These are phyloP conservation scores for Amphipoea lucens DNA, from an alignment of 2,888 invertebrate species.

Conservation along the genomic window DNA sequence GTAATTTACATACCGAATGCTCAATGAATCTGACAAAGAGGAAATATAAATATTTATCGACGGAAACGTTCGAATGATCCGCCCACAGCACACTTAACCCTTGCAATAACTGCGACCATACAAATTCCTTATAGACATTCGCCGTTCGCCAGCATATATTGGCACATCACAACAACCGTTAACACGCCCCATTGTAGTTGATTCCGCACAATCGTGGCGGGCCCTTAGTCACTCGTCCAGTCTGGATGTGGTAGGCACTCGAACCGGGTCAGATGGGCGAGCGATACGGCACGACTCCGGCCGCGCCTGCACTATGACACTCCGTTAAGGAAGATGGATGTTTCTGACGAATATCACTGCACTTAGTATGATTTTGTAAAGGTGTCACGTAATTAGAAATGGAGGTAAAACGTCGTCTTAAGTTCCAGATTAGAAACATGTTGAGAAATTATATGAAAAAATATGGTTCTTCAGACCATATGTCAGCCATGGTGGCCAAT, in stretches of 20 bases:
- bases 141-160: slow-evolving; percentile 55
- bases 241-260: slow-evolving; percentile 69
- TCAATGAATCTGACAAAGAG: slow-evolving; percentile 36
- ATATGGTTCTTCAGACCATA: too few species aligned
- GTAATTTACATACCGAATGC: slow-evolving; percentile 56
- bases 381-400: slow-evolving; percentile 30
- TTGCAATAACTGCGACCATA: slow-evolving; percentile 49
- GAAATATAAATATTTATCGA: slow-evolving; percentile 40
- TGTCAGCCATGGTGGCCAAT: too few species aligned
- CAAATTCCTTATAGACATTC: slow-evolving; percentile 49
- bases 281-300: slow-evolving; percentile 82
- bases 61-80: slow-evolving; percentile 5
- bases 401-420: not conserved
- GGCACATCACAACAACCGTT: slow-evolving; percentile 65
- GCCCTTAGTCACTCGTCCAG: slow-evolving; percentile 68
- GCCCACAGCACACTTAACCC: slow-evolving; percentile 38
- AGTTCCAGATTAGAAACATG: not conserved
- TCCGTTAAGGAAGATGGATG: slow-evolving; percentile 75
- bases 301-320: slow-evolving; percentile 67
- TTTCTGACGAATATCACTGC: slow-evolving; percentile 62
- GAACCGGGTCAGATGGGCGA: slow-evolving; percentile 77
- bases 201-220: slow-evolving; percentile 68
- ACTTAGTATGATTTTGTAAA: slow-evolving; percentile 46
- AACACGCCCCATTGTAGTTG: slow-evolving; percentile 69
- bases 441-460: too few species aligned